Percentiles rank a stretch among this genome's conserved stretches.
phyloP scores from a whole-genome alignment of 1,140 invertebrate genomes.

The Drosophila nasuta region DNA sequence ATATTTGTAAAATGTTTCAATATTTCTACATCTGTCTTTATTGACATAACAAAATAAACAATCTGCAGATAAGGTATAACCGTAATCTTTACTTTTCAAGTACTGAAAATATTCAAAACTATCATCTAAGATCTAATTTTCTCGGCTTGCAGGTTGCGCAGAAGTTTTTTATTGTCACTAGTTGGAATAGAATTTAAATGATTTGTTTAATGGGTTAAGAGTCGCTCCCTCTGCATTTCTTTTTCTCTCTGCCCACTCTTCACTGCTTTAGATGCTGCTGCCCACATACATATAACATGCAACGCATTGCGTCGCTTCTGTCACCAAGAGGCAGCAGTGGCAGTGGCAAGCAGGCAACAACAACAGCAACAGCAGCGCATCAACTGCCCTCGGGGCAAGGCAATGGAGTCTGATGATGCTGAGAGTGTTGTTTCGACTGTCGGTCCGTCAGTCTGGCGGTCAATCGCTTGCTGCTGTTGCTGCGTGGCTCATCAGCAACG shows the following conservation, averaged over 20 bases:
- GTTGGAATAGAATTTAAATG: too few species aligned
- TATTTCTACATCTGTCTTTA: too few species aligned
- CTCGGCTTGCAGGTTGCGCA: too few species aligned
- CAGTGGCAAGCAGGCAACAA: not conserved
- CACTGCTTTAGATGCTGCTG: slow-evolving; percentile 3
- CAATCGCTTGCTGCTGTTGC: not conserved
- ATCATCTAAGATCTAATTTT: not conserved
- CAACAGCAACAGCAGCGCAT: slow-evolving; percentile 16
- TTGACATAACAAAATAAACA: too few species aligned
- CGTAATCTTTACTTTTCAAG: too few species aligned
- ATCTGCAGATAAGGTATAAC: too few species aligned
- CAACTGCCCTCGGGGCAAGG: slow-evolving; percentile 27
- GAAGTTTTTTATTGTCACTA: too few species aligned
- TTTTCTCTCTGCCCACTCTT: not conserved
- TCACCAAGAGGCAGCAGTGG: slow-evolving; percentile 5
- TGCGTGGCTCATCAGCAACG: slow-evolving; percentile 55
- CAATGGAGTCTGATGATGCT: slow-evolving; percentile 6
- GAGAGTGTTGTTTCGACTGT: slow-evolving; percentile 5
- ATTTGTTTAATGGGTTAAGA: slow-evolving; percentile 32
- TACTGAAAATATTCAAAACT: too few species aligned
- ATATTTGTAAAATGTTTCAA: too few species aligned
- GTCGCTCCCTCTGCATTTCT: not conserved
- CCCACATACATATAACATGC: slow-evolving; percentile 34
- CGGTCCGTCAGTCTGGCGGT: slow-evolving; percentile 7
- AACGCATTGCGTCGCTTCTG: slow-evolving; percentile 29